Evolutionary conservation across 2,113 vertebrate genomes (phyloP), one percentile per base, ranked within the genome.

Genomic region (Anhinga anhinga): DNA sequence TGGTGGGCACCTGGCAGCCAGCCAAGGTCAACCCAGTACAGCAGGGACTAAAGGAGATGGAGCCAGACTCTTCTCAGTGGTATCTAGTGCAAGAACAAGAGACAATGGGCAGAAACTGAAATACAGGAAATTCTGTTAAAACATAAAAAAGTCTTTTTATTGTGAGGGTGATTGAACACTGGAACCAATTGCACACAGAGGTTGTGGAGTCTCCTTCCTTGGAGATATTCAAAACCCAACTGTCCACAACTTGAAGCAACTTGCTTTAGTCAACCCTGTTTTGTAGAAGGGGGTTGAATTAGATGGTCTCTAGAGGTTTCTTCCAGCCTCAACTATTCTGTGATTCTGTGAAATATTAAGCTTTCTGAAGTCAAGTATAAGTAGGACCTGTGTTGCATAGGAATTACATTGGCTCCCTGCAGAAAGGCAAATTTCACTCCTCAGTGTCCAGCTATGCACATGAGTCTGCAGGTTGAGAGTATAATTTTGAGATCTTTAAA

Each of bases 381-480:
- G 59, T 19, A 69, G 45, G 20, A 47, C 16, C 62, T 55, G 36
- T 55, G 55, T 67, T 65, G n/a, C 59, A 49, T 22, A 61, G 2
- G 18, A 92, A 62, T 59, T 36, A n/a, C 22, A 47, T 3, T 27
- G 21, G 23, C 10, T 66, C 14, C 29, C 76, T 86, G 74, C 13
- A 92, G 71, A 83, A 88, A 92, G 29, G n/a, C 11, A 86, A 86
- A 93, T 74, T 94, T 81, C 32, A 63, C 17, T 83, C 27, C 23
- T 96, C 50, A 53, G 18, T 58, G 56, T 91, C 69, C 52, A 84
- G 36, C 19, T 78, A 42, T 14, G 22, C n/a, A 63, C 19, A 47
- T 2, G 4, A 82, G 13, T 20, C 18, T 5, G 1, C 14, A 70
- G 32, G 25, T 19, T 85, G 47, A 86, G 30, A 76, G 27, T 40